Evolutionary conservation across 2,888 invertebrate genomes (phyloP).

Genomic region (Ormyrus rosae): DNA sequence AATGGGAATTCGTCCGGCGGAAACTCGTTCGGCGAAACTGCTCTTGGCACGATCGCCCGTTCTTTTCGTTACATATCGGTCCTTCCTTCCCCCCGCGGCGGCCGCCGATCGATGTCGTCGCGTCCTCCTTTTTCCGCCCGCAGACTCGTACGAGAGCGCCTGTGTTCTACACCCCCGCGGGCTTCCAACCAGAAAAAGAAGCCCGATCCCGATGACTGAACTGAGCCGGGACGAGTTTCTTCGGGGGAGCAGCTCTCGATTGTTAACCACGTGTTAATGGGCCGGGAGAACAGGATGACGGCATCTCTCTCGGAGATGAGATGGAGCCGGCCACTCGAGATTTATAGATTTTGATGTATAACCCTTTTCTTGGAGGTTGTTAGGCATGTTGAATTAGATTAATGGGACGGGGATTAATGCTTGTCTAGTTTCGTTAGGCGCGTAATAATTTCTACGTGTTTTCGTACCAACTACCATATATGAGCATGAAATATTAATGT

Average conservation of each 20-base stretch:
- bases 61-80: conserved; percentile 38
- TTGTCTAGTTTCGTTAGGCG: too few species aligned
- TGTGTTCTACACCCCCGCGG: not conserved
- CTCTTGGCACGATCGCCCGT: conserved; percentile 54
- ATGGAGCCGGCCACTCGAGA: too few species aligned
- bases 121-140: conserved; percentile 33
- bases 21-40: conserved; percentile 56
- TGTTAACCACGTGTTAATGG: too few species aligned
- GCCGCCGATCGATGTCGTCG: conserved; percentile 43
- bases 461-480: not conserved
- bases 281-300: too few species aligned
- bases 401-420: too few species aligned
- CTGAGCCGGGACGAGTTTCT: too few species aligned
- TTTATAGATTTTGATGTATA: too few species aligned
- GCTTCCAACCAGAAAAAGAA: conserved; percentile 35
- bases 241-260: too few species aligned
- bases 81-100: not conserved
- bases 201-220: not conserved
- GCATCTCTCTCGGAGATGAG: too few species aligned
- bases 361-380: too few species aligned
- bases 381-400: too few species aligned
- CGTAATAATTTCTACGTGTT: too few species aligned
- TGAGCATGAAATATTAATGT: not conserved
- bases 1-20: conserved; percentile 55
- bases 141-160: not conserved